Evolutionary conservation across 2,113 vertebrate genomes (phyloP).

Genomic region (Anolis sagrei): DNA sequence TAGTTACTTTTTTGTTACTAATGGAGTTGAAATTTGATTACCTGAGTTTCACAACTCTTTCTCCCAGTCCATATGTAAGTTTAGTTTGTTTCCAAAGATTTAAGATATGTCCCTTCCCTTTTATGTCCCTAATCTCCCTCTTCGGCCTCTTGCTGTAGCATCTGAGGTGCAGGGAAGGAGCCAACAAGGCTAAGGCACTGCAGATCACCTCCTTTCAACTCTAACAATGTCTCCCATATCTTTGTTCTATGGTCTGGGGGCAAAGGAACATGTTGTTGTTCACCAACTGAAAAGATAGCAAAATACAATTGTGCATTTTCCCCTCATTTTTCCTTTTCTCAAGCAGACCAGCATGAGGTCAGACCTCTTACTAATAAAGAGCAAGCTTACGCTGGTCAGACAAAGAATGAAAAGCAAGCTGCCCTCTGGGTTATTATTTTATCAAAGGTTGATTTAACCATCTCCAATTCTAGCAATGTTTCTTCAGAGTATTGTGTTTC

Average conservation of each 20-base stretch:
- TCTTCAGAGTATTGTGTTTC: constrained; percentile 33
- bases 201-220: not conserved
- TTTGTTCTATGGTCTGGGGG: not conserved
- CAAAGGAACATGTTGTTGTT: rapidly evolving
- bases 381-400: constrained; percentile 15
- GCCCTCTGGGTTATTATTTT: constrained; percentile 33
- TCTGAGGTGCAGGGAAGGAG: not conserved
- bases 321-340: not conserved
- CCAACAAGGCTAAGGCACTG: not conserved
- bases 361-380: rapidly evolving
- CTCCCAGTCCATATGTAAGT: not conserved
- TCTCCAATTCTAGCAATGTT: constrained; percentile 20
- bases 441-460: constrained; percentile 45
- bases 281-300: rapidly evolving
- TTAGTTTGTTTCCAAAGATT: not conserved
- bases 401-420: constrained; percentile 29
- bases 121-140: too few species aligned
- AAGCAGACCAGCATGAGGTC: not conserved
- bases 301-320: rapidly evolving
- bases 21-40: too few species aligned
- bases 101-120: too few species aligned
- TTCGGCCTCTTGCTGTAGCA: too few species aligned
- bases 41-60: too few species aligned
- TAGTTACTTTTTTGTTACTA: too few species aligned
- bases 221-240: not conserved